Base-by-base conservation (phyloP, 1,140 invertebrate genomes). In the Cheumatopsyche charites region DNA sequence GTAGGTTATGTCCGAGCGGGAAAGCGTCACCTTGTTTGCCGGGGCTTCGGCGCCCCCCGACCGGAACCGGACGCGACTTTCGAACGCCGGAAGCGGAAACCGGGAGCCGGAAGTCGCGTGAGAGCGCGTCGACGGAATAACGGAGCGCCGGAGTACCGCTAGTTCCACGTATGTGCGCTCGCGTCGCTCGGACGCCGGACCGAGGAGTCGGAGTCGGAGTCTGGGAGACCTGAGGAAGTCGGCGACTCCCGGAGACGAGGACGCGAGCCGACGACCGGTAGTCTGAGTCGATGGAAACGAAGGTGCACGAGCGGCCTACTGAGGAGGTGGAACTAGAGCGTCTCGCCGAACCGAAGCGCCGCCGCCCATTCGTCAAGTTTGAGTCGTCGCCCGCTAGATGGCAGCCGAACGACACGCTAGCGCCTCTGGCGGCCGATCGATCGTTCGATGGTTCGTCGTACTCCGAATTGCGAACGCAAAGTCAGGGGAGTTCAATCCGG, bases 311-410 rank as follows among this genome's bases (percentile, higher is more conserved):
- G 43, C 43, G 12, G 43, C 43, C 43, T n/a, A n/a, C n/a, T n/a
- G n/a, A n/a, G n/a, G n/a, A n/a, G n/a, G n/a, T n/a, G n/a, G n/a
- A 43, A 43, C 42, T 43, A 43, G 58, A 62, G 58, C 25, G 58
- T 49, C 45, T 13, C n/a, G n/a, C 4, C 45, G 45, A 13, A n/a
- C 4, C 4, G 55, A 5, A 5, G 55, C 55, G 55, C 55, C 55
- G 55, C 55, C 47, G 23, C n/a, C n/a, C 55, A n/a, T n/a, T n/a
- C n/a, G n/a, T n/a, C 55, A 25, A 3, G 55, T 1, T 21, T 4
- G 4, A 52, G 9, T 52, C 4, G 9, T 9, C n/a, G 15, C 47
- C 19, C 13, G 47, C 13, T 1, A 52, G 47, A 52, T 52, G 47
- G 9, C 47, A 17, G 9, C n/a, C 47, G 47, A 7, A 2, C 47